phyloP scores from a whole-genome alignment of 1,140 invertebrate genomes.

The Drosophila lowei region DNA sequence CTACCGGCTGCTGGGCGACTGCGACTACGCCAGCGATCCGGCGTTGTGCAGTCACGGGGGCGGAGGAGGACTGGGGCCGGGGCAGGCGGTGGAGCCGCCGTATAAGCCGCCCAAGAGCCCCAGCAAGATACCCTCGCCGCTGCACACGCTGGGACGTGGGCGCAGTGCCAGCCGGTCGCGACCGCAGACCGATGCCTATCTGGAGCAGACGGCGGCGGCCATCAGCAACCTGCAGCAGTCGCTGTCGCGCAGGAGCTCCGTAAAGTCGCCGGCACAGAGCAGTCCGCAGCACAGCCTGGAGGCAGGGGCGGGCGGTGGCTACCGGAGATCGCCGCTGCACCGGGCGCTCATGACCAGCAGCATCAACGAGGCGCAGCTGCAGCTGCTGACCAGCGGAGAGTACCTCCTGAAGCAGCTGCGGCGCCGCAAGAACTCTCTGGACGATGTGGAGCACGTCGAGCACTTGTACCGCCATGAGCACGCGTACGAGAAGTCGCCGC shows the following conservation, averaged over 20 bases:
- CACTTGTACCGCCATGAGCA: neutral
- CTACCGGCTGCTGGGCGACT: constrained; percentile 74
- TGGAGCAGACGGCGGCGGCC: constrained; percentile 87
- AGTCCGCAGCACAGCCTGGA: constrained; percentile 79
- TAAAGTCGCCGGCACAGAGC: constrained; percentile 73
- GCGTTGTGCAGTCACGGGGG: constrained; percentile 66
- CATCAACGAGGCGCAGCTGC: constrained; percentile 78
- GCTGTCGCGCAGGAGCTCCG: constrained; percentile 72
- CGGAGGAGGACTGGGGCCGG: constrained; percentile 32
- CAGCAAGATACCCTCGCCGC: constrained; percentile 86
- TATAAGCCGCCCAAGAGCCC: constrained; percentile 86
- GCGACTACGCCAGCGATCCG: constrained; percentile 80
- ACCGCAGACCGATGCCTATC: constrained; percentile 83
- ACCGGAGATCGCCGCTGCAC: constrained; percentile 69
- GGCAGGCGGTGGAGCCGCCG: constrained; percentile 41
- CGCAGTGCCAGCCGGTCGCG: constrained; percentile 84
- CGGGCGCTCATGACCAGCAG: constrained; percentile 80
- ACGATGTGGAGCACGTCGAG: constrained; percentile 66
- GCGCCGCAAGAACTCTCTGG: constrained; percentile 84
- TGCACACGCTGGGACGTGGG: constrained; percentile 84
- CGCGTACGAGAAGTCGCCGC: constrained; percentile 40
- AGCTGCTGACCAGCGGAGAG: constrained; percentile 76
- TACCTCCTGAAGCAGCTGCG: constrained; percentile 79
- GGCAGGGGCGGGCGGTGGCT: constrained; percentile 47
- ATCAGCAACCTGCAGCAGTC: constrained; percentile 86